These are phyloP conservation scores for Rhynchomys soricoides DNA, from an alignment of 2,113 vertebrate genomes.

Conservation along the genomic window DNA sequence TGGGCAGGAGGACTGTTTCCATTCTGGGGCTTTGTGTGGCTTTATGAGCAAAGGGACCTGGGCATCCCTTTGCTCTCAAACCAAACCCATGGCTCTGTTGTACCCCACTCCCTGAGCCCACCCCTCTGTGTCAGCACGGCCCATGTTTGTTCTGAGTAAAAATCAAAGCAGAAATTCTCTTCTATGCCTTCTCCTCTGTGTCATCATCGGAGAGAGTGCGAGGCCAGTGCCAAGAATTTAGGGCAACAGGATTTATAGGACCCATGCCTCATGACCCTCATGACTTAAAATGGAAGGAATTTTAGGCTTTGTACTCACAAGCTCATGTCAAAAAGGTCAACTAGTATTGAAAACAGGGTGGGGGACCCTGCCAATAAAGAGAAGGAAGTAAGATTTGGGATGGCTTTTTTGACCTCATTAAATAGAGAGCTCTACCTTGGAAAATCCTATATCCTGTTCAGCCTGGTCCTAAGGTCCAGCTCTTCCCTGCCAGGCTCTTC, in stretches of 20 bases:
- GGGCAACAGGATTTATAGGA: not conserved
- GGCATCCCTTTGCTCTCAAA: not conserved
- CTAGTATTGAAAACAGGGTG: conserved; percentile 7
- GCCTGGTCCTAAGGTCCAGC: no score
- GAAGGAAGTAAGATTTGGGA: conserved; percentile 44
- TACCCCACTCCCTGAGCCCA: not conserved
- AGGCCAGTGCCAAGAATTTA: not conserved
- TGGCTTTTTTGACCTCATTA: not conserved
- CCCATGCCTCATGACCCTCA: not conserved
- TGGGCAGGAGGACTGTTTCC: not conserved
- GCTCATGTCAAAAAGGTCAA: conserved; percentile 47
- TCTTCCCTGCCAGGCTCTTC: not conserved
- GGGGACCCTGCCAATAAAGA: not conserved
- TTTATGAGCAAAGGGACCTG: not conserved
- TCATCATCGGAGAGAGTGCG: not conserved
- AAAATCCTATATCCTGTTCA: not conserved
- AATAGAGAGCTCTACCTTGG: not conserved
- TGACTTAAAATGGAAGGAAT: conserved; percentile 65
- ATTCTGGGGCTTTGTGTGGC: not conserved
- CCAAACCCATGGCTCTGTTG: not conserved
- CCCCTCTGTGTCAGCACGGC: not conserved
- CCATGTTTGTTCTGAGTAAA: not conserved
- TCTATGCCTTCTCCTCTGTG: not conserved
- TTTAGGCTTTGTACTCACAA: conserved; percentile 31
- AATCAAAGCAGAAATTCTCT: not conserved